Conservation (phyloP, 2,797 vertebrate species). For the Eulemur rubriventer region DNA sequence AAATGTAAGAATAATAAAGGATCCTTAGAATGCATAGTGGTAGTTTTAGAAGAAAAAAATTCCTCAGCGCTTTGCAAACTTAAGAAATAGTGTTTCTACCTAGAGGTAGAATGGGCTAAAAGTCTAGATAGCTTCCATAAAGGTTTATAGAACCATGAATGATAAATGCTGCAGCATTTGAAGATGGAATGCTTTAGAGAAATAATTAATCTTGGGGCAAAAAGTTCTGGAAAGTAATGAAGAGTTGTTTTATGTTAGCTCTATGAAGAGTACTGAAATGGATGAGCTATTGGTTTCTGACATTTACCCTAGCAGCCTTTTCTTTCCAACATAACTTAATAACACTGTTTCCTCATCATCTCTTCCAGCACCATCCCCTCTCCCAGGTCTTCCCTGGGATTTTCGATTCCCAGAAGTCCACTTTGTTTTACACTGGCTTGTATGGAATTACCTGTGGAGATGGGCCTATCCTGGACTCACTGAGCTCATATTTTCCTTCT, state of each 20-base stretch:
- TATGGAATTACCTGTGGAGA: neutral
- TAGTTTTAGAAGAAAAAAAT: conserved; percentile 10
- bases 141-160: neutral
- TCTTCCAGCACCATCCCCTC: neutral
- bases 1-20: neutral
- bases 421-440: neutral
- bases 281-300: neutral
- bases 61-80: neutral
- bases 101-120: neutral
- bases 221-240: neutral
- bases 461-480: neutral
- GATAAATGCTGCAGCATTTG: neutral
- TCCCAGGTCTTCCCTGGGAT: neutral
- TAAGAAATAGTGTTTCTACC: neutral
- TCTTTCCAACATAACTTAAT: conserved; percentile 14
- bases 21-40: neutral
- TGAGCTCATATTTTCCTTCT: neutral
- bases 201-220: neutral
- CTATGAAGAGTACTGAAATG: neutral
- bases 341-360: neutral
- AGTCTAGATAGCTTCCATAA: neutral
- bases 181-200: conserved; percentile 5
- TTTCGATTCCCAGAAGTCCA: neutral
- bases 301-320: neutral
- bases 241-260: conserved; percentile 10